Conservation (phyloP, 2,797 vertebrate genomes). For the Pelodytes ibericus region DNA sequence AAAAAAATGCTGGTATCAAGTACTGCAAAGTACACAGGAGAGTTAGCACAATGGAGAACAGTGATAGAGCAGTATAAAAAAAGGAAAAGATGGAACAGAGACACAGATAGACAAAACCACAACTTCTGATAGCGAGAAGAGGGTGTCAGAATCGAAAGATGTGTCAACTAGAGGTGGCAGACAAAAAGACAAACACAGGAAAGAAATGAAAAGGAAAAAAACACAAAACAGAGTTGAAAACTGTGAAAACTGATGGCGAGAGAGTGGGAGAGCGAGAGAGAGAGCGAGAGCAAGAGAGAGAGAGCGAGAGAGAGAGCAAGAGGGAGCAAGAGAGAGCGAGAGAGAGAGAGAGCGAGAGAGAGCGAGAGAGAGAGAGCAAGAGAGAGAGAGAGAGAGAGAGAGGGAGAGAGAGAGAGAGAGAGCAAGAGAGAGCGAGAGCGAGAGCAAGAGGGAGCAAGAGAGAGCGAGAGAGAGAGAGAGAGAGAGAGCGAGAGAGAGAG, state of each 20-base stretch:
- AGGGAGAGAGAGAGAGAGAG: no score
- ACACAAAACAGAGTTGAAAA: no score
- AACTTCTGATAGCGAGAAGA: neutral
- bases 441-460: no score
- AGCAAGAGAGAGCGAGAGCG: no score
- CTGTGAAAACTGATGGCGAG: no score
- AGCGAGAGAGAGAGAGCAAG: no score
- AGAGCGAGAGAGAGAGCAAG: no score
- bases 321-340: no score
- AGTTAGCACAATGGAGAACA: neutral
- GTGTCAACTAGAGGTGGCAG: neutral
- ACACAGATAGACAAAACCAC: neutral
- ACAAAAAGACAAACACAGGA: neutral
- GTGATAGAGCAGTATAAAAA: slow-evolving; percentile 1
- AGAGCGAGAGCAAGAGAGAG: neutral
- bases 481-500: no score
- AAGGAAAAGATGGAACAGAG: neutral
- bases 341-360: no score
- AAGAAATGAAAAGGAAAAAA: neutral
- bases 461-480: no score
- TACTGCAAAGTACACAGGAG: neutral
- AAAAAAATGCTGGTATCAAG: slow-evolving; percentile 16
- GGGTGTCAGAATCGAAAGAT: neutral
- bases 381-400: no score
- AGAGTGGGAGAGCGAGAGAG: neutral